These are phyloP conservation scores for Rana temporaria DNA, from an alignment of 2,113 vertebrate genomes.

Conservation along the genomic window DNA sequence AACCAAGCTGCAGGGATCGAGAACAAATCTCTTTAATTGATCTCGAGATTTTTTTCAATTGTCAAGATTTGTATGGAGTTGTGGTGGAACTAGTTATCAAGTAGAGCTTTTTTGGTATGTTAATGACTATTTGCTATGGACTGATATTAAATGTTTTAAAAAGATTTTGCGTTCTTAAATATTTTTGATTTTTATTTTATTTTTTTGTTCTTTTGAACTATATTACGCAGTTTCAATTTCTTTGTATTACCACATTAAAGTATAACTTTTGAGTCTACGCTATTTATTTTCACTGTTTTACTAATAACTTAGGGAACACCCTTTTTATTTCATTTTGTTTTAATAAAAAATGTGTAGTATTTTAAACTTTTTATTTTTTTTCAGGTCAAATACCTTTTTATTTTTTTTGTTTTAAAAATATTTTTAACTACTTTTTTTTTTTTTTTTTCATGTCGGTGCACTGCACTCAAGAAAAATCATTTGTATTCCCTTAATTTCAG, in stretches of 20 bases:
- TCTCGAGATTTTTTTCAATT: conserved; percentile 78
- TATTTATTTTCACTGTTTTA: conserved; percentile 84
- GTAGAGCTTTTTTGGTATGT: conserved; percentile 82
- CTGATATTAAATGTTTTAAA: conserved; percentile 87
- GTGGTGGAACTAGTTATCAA: conserved; percentile 82
- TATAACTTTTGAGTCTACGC: conserved; percentile 85
- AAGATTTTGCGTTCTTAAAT: conserved; percentile 83
- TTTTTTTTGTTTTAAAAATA: conserved; percentile 67
- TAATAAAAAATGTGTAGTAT: conserved; percentile 74
- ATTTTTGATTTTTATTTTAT: conserved; percentile 87
- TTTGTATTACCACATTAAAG: conserved; percentile 95
- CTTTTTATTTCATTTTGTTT: conserved; percentile 76
- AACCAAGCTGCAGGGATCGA: conserved; percentile 86
- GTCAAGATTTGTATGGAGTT: conserved; percentile 78
- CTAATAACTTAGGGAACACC: conserved; percentile 80
- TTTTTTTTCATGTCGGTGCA: conserved; percentile 74
- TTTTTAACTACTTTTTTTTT: conserved; percentile 71
- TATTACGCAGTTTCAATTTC: conserved; percentile 84
- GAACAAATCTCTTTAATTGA: conserved; percentile 71
- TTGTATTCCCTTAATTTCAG: conserved; percentile 82
- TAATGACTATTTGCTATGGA: conserved; percentile 82
- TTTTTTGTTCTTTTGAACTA: conserved; percentile 86
- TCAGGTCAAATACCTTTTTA: conserved; percentile 70
- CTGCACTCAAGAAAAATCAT: conserved; percentile 76
- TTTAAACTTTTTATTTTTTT: conserved; percentile 72